Conservation (phyloP, 1,140 invertebrate genomes). For the Lysiphlebus fabarum region DNA sequence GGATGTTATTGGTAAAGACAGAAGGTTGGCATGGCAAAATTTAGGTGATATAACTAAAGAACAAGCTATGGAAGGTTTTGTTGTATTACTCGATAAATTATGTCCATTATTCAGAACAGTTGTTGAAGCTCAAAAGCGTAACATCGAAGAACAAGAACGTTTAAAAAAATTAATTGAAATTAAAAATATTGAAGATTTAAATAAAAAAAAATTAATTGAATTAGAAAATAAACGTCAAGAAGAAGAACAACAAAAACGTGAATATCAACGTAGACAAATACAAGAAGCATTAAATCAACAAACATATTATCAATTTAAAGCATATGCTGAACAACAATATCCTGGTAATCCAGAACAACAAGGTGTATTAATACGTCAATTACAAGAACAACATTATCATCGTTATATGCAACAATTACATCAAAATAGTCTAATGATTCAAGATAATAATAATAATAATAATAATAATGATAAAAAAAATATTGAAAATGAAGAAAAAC, state of each 20-base stretch:
- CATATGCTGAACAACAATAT: constrained; percentile 94
- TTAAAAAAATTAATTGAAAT: constrained; percentile 55
- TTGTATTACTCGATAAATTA: constrained; percentile 79
- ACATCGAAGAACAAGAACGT: constrained; percentile 73
- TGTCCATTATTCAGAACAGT: constrained; percentile 89
- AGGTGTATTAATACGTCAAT: constrained; percentile 83
- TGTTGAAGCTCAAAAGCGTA: constrained; percentile 85
- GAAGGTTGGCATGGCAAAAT: constrained; percentile 88
- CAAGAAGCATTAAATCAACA: constrained; percentile 96
- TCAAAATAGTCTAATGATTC: constrained; percentile 62
- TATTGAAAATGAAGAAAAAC: background rate
- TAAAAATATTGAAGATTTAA: constrained; percentile 56
- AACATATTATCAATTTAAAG: constrained; percentile 89
- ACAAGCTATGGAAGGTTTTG: constrained; percentile 88
- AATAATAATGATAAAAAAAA: constrained; percentile 38
- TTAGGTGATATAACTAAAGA: constrained; percentile 81
- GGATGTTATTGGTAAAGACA: constrained; percentile 91
- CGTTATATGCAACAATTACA: constrained; percentile 92
- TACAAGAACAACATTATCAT: constrained; percentile 97
- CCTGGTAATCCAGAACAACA: constrained; percentile 92
- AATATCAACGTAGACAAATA: constrained; percentile 72
- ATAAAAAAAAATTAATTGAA: constrained; percentile 59
- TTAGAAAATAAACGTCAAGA: constrained; percentile 61
- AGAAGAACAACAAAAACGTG: constrained; percentile 61
- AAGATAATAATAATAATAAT: constrained; percentile 47